These are phyloP conservation scores for Tychaedon coryphoeus DNA, from an alignment of 2,113 vertebrate species.

Conservation along the genomic window DNA sequence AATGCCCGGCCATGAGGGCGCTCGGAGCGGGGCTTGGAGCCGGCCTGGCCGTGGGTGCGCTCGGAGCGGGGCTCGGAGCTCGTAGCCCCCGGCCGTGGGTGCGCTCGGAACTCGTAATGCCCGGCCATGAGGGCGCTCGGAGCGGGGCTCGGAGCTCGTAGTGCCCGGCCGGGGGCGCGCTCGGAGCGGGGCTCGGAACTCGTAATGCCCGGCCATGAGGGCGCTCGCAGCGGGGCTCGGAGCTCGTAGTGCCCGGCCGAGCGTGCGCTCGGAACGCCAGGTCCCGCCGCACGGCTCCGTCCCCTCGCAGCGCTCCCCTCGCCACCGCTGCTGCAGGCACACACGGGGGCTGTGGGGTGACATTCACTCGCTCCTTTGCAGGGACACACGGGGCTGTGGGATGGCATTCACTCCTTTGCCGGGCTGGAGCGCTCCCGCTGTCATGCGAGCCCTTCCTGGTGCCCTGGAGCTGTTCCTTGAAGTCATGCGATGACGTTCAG, in stretches of 20 bases:
- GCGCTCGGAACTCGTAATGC: not conserved
- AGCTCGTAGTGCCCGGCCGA: not conserved
- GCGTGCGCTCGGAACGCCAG: not conserved
- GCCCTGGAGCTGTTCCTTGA: not conserved
- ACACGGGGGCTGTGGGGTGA: too few relatives aligned
- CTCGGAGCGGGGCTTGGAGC: not conserved
- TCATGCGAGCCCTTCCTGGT: fast-evolving
- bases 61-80: too few relatives aligned
- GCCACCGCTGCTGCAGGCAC: too few relatives aligned
- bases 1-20: not conserved
- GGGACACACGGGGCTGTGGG: fast-evolving
- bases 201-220: not conserved
- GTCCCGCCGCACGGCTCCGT: too few relatives aligned
- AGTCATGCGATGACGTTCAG: not conserved
- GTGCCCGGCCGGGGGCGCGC: not conserved
- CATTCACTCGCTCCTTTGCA: too few relatives aligned
- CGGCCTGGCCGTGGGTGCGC: not conserved
- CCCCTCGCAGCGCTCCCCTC: fast-evolving
- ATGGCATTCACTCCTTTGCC: fast-evolving
- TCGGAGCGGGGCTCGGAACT: too few relatives aligned
- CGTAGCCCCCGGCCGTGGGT: too few relatives aligned
- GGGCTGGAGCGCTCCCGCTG: not conserved
- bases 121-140: not conserved
- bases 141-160: not conserved
- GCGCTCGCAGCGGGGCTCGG: not conserved